phyloP scores from a whole-genome alignment of 2,797 vertebrate genomes.

The Spheniscus humboldti region DNA sequence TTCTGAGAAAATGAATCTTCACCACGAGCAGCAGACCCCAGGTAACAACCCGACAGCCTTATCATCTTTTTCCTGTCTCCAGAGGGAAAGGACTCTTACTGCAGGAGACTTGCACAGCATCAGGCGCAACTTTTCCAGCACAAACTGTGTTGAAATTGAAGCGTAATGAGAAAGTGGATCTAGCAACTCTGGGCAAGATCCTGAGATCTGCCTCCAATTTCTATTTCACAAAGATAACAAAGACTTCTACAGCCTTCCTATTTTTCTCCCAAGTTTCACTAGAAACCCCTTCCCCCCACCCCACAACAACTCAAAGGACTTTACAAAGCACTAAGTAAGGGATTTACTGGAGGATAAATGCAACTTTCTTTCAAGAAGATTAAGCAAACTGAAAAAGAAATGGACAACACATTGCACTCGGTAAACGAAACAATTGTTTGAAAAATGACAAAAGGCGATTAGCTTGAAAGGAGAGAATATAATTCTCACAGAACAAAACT shows the following conservation, averaged over 20 bases:
- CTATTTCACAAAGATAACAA: not conserved
- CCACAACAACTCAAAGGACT: not conserved
- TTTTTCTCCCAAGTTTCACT: not conserved
- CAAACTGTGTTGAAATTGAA: not conserved
- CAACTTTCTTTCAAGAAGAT: constrained; percentile 28
- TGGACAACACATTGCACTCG: not conserved
- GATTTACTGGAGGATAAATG: constrained; percentile 22
- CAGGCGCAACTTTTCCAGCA: not conserved
- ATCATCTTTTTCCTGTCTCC: not conserved
- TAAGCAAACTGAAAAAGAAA: constrained; percentile 10
- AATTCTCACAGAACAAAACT: not conserved
- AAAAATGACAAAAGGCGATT: not conserved
- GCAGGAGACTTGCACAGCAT: not conserved
- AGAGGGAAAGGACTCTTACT: not conserved
- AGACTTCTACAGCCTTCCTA: not conserved
- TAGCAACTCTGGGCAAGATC: not conserved
- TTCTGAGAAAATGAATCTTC: not conserved
- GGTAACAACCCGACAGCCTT: not conserved
- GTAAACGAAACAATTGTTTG: not conserved
- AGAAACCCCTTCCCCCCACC: not conserved
- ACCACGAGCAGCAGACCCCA: not conserved
- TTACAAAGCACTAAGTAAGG: constrained; percentile 1
- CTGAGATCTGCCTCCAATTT: not conserved
- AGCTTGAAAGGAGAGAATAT: not conserved
- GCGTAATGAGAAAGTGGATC: not conserved